phyloP scores from a whole-genome alignment of 1,140 invertebrate genomes.

The Drosophila ficusphila region DNA sequence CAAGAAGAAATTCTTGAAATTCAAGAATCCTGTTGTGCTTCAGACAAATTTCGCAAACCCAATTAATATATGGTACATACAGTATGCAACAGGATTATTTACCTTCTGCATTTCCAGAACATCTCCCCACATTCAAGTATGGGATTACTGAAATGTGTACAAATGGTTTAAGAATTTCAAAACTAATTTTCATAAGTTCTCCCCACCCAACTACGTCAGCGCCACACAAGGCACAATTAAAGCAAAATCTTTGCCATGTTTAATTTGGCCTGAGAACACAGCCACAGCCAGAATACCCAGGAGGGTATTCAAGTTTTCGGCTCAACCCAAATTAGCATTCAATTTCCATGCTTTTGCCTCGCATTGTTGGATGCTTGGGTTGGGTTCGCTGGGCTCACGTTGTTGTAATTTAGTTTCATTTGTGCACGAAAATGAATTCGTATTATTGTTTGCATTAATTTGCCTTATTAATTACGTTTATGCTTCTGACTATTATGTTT shows the following conservation, averaged over 20 bases:
- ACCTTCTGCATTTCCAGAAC: not conserved
- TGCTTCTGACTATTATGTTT: slow-evolving; percentile 59
- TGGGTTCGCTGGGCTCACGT: slow-evolving; percentile 40
- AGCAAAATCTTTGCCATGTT: slow-evolving; percentile 15
- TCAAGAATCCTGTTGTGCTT: not conserved
- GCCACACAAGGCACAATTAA: slow-evolving; percentile 20
- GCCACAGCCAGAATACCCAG: slow-evolving; percentile 9
- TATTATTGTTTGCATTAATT: slow-evolving; percentile 83
- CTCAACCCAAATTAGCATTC: slow-evolving; percentile 55
- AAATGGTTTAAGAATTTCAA: not conserved
- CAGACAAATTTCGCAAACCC: too few species aligned
- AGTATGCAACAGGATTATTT: not conserved
- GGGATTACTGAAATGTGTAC: not conserved
- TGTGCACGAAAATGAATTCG: slow-evolving; percentile 81
- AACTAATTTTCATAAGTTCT: slow-evolving; percentile 8
- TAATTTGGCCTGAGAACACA: slow-evolving; percentile 23
- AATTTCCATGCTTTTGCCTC: slow-evolving; percentile 43
- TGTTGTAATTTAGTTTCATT: slow-evolving; percentile 82
- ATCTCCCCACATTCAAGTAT: not conserved
- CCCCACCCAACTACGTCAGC: not conserved
- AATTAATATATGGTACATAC: too few species aligned
- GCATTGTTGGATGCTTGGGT: slow-evolving; percentile 4
- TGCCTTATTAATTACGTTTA: slow-evolving; percentile 83
- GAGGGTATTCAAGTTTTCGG: slow-evolving; percentile 59
- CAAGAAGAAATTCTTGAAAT: not conserved